These are phyloP conservation scores for Andrena bicolor DNA, from an alignment of 2,888 invertebrate genomes.

Conservation along the genomic window DNA sequence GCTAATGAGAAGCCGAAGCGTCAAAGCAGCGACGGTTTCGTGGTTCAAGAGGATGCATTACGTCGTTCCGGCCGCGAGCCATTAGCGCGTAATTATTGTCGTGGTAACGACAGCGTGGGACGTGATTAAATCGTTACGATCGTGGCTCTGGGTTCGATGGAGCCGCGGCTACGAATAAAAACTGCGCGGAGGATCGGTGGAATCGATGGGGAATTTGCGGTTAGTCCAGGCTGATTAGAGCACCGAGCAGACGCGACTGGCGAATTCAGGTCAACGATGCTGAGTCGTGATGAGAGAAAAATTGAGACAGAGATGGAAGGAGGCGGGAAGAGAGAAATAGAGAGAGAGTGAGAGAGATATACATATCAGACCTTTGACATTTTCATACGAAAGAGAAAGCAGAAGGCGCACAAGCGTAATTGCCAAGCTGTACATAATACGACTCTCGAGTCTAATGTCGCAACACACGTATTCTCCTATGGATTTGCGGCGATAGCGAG, in stretches of 20 bases:
- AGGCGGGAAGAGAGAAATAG: background rate
- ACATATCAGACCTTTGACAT: constrained; percentile 81
- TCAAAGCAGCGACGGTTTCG: constrained; percentile 51
- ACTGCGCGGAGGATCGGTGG: background rate
- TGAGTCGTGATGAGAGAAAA: background rate
- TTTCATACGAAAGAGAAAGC: constrained; percentile 83
- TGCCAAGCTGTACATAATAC: constrained; percentile 72
- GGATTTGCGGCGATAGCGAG: constrained; percentile 26
- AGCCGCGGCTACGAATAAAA: background rate
- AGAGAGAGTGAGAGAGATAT: constrained; percentile 32
- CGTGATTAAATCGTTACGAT: constrained; percentile 50
- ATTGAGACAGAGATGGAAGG: background rate
- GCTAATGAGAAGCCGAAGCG: constrained; percentile 55
- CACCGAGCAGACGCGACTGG: background rate
- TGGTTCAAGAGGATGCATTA: constrained; percentile 56
- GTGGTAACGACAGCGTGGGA: constrained; percentile 39
- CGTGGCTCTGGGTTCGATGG: constrained; percentile 10
- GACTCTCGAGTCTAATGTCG: constrained; percentile 60
- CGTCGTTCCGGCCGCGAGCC: constrained; percentile 49
- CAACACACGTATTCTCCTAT: constrained; percentile 47
- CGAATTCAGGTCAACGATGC: constrained; percentile 40
- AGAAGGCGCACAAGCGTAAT: constrained; percentile 80
- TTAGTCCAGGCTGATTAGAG: constrained; percentile 1
- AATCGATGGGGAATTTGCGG: background rate
- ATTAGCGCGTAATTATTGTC: constrained; percentile 56